phyloP scores from a whole-genome alignment of 2,888 invertebrate genomes.

The Steromphala cineraria region DNA sequence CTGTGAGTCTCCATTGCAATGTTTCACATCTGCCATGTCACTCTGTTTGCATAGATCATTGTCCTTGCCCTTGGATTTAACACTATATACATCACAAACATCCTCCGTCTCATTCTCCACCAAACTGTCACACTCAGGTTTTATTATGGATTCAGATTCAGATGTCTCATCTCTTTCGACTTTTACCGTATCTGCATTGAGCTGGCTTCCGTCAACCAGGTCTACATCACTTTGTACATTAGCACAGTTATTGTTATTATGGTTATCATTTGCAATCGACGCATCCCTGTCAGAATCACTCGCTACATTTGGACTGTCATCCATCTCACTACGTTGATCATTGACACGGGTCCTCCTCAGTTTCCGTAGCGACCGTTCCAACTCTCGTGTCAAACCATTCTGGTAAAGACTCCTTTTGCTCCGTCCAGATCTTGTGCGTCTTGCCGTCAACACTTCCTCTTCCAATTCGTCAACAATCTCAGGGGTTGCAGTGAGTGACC shows the following conservation, averaged over 20 bases:
- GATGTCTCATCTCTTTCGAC: neutral
- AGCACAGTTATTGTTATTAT: constrained; percentile 7
- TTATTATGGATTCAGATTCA: constrained; percentile 1
- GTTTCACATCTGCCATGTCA: neutral
- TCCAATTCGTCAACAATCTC: neutral
- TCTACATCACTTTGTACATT: neutral
- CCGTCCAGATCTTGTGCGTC: neutral
- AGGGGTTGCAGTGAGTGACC: constrained; percentile 15
- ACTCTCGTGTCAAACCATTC: constrained; percentile 5
- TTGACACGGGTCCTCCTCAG: constrained; percentile 3
- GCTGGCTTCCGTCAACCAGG: neutral
- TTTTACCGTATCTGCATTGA: neutral
- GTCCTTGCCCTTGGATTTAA: constrained; percentile 21
- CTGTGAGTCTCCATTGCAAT: neutral
- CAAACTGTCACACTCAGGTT: neutral
- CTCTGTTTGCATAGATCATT: neutral
- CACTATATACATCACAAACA: constrained; percentile 1
- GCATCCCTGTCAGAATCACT: constrained; percentile 2
- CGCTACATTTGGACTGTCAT: neutral
- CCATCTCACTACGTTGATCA: neutral
- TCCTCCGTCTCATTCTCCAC: neutral
- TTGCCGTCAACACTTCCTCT: neutral
- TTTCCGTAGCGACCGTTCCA: neutral
- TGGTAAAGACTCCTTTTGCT: neutral
- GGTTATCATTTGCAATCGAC: neutral